Percentiles rank a stretch among this genome's conserved stretches.
These are phyloP conservation scores for Desmodus rotundus DNA, from an alignment of 2,113 vertebrate genomes.

Conservation along the genomic window DNA sequence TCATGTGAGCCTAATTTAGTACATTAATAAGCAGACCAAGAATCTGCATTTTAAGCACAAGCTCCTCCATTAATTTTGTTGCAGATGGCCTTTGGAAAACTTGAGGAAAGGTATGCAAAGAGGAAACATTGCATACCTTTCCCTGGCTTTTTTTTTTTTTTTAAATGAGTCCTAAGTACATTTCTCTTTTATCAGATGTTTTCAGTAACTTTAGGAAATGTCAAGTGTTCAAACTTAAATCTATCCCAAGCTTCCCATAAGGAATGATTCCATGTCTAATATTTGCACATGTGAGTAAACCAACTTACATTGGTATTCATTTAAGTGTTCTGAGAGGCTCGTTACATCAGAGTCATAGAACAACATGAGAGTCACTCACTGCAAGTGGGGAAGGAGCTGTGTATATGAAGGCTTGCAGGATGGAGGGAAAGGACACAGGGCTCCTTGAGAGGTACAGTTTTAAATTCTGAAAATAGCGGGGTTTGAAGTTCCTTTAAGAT, in stretches of 20 bases:
- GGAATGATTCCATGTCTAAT: conserved; percentile 68
- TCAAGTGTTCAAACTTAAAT: conserved; percentile 70
- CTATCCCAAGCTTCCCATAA: conserved; percentile 69
- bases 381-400: neutral
- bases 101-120: too few relatives aligned
- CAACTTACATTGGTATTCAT: conserved; percentile 51
- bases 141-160: neutral
- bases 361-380: conserved; percentile 65
- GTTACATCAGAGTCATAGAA: conserved; percentile 60
- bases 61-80: neutral
- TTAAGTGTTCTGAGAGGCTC: conserved; percentile 70
- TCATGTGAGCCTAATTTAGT: neutral
- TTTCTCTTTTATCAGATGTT: conserved; percentile 68
- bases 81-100: neutral
- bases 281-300: conserved; percentile 69
- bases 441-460: conserved; percentile 12
- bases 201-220: conserved; percentile 73
- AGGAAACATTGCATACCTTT: neutral
- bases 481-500: neutral
- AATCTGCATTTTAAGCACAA: conserved; percentile 4
- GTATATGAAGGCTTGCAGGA: conserved; percentile 25
- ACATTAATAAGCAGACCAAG: neutral
- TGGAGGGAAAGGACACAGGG: neutral
- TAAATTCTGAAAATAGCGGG: conserved; percentile 42
- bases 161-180: conserved; percentile 66